phyloP scores from a whole-genome alignment of 1,140 invertebrate genomes.

The Drosophila teissieri region DNA sequence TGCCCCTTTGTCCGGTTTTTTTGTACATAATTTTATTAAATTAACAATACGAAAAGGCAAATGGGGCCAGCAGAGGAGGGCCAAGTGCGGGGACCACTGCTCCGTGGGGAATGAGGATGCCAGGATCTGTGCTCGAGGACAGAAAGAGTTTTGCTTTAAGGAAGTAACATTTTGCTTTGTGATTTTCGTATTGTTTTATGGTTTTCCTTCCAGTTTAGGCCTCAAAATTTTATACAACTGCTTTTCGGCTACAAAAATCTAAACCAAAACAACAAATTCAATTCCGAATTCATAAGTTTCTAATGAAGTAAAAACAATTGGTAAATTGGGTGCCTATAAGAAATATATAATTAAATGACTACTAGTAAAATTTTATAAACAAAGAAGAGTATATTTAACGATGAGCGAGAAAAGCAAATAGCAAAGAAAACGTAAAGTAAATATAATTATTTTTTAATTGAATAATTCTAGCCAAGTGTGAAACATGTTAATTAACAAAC shows the following conservation, averaged over 20 bases:
- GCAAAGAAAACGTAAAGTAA: constrained; percentile 61
- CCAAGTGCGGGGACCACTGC: not conserved
- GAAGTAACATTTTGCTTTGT: constrained; percentile 19
- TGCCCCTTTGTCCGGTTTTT: constrained; percentile 50
- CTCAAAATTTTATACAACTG: constrained; percentile 51
- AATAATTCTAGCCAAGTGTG: constrained; percentile 52
- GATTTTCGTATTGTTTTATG: constrained; percentile 30
- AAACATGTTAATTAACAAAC: constrained; percentile 54
- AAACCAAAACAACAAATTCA: constrained; percentile 34
- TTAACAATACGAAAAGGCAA: constrained; percentile 61
- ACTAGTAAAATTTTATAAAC: constrained; percentile 84
- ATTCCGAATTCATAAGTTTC: constrained; percentile 44
- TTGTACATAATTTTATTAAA: constrained; percentile 84
- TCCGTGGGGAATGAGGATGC: not conserved
- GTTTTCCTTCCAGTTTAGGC: constrained; percentile 29
- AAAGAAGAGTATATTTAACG: constrained; percentile 69
- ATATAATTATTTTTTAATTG: constrained; percentile 64
- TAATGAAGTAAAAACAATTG: constrained; percentile 75
- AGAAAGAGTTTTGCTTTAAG: constrained; percentile 37
- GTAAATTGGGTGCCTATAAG: constrained; percentile 85
- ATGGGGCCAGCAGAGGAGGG: constrained; percentile 21
- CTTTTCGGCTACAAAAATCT: constrained; percentile 37
- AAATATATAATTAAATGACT: constrained; percentile 75
- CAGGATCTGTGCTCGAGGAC: not conserved
- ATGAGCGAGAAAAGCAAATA: constrained; percentile 47